Base-by-base conservation (phyloP, 2,888 invertebrate genomes). In the Quadroppia sp. region DNA sequence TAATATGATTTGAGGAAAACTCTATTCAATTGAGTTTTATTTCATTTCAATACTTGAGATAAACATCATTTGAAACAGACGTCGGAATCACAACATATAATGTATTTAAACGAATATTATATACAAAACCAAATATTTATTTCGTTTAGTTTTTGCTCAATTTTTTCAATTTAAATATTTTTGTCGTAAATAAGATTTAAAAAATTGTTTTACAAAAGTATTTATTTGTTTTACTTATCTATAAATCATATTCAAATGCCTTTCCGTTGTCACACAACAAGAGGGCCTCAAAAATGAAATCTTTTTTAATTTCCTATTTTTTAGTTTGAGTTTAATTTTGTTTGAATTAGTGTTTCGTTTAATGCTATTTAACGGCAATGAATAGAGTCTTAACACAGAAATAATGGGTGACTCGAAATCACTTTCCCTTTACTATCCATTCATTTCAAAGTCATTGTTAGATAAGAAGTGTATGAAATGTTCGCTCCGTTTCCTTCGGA, bases 11-110 rank as follows among this genome's bases (percentile, higher is more conserved):
- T 67, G 40, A 36, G 67, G 36, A 6, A 32, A 11, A 36, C n/a
- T 64, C 36, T 64, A 67, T 42, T 67, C 23, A 42, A 67, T 67
- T 67, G 32, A 23, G 23, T 42, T 67, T 67, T 36, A 67, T 67
- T 25, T 53, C 32, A 67, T 67, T n/a, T n/a, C 67, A 67, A 67
- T 40, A 67, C 40, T 67, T 67, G 23, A 67, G 25, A 4, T 23
- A 6, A 40, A 17, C n/a, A 36, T 64, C 67, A 20, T 25, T 30
- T 20, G 45, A 45, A n/a, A 45, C 53, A 53, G 53, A 53, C 50
- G 50, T 50, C 50, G 7, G 50, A 36, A 11, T 7, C 36, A 36
- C 36, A 36, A 36, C n/a, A n/a, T n/a, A n/a, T n/a, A n/a, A n/a
- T n/a, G n/a, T n/a, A n/a, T n/a, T n/a, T n/a, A n/a, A n/a, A n/a